Base-by-base conservation (phyloP, 1,140 invertebrate genomes). In the Heterodera schachtii region DNA sequence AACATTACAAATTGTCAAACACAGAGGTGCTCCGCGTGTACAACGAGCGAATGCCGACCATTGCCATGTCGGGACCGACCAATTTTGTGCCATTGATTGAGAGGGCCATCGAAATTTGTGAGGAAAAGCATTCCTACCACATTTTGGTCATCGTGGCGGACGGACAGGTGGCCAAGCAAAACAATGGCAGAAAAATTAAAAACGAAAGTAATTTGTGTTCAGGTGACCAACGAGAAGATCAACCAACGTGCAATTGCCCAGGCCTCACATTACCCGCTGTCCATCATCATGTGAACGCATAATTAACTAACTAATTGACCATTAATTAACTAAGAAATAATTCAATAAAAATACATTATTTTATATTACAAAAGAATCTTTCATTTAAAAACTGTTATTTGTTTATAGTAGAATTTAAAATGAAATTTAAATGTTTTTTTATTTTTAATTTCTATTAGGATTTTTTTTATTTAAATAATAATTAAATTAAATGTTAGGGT, bases 211-310 rank as follows among this genome's bases (percentile, higher is more conserved):
- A 21, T 19, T 43, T 78, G 69, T 60, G 70, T 19, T 3, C 91
- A 92, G 80, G 91, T 92, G 6, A 91, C 90, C 6, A 91, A 92
- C 69, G 91, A 92, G 80, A 83, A 87, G 66, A 86, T 87, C 66
- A 92, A 91, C 66, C 90, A 90, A 21, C 87, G 92, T 19, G 92
- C 92, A 2, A 92, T 93, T 44, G 91, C 92, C 5, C 89, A 91
- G n/a, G 92, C 92, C 19, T 92, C 92, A 2, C 85, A 90, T n/a
- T 90, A 91, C 80, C 91, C 92, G 16, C 87, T 93, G 9, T 92
- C 91, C 82, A 92, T 93, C 64, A 91, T 93, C 47, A 91, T 92
- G 88, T 90, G 52, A 86, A 75, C 49, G 31, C 31, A 31, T 31
- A 31, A 31, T 31, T 31, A 31, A 31, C 31, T 31, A 31, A 31